Evolutionary conservation across 2,888 invertebrate genomes (phyloP), one percentile per base, ranked within the genome.

Genomic region (Philopedon plagiatum): DNA sequence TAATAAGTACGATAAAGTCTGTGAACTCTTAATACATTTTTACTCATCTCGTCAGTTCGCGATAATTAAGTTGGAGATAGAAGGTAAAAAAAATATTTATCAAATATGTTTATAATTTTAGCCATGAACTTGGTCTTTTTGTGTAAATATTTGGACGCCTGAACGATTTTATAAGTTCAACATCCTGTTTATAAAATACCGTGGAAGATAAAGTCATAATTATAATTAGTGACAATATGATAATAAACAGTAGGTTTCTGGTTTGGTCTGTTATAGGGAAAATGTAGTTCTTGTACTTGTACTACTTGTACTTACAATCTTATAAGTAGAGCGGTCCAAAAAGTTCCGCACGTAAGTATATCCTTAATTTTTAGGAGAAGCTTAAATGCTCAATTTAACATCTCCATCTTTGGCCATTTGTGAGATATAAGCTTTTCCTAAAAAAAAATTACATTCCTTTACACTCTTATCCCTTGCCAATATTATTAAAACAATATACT

Each of bases 111-210:
- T 51, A 63, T 11, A 63, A 49, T 65, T 62, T 54, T 32, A 65
- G 57, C 56, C 57, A 44, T 57, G 65, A 65, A 65, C 54, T 65
- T 39, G 57, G 57, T 39, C 19, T 57, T 65, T 65, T 44, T 57
- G 57, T 65, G 23, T 65, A 65, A 65, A 65, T 65, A 65, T 65
- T 65, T 65, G 46, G 57, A 29, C 39, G 26, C 44, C 29, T 65
- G 57, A 65, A 56, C 57, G 65, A n/a, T 57, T 44, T 44, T 11
- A 57, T 65, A 65, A 65, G 56, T 65, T 65, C 65, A 65, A 41
- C 65, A 65, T 65, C 46, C 65, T 65, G 65, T 65, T 65, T 65
- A 65, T 57, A 65, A 41, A 44, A 65, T 44, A 54, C 7, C 15
- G 51, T 19, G 23, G 15, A 41, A 57, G 56, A 65, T 65, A 65